These are phyloP conservation scores for Tenualosa ilisha DNA, from an alignment of 2,797 vertebrate genomes.

Conservation along the genomic window DNA sequence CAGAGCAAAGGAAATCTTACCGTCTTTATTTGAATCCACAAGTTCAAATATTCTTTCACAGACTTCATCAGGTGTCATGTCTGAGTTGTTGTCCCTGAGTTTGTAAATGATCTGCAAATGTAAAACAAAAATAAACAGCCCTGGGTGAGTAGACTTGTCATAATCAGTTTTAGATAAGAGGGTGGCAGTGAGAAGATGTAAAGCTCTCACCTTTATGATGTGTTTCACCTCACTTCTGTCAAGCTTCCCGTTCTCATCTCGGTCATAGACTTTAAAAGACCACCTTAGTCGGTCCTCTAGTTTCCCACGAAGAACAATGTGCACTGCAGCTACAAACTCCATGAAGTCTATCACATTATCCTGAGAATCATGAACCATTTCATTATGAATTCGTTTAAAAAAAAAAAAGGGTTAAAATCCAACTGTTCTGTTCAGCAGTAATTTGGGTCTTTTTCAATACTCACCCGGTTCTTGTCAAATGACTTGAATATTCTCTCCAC, in stretches of 20 bases:
- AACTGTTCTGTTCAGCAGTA: neutral
- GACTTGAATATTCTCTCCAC: conserved; percentile 56
- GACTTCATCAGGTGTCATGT: conserved; percentile 65
- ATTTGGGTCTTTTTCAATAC: neutral
- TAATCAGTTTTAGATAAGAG: neutral
- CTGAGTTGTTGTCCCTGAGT: conserved; percentile 59
- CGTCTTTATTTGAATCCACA: conserved; percentile 72
- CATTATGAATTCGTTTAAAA: neutral
- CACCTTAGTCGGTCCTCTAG: conserved; percentile 61
- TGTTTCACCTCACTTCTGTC: conserved; percentile 57
- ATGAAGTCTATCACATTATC: conserved; percentile 62
- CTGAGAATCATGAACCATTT: conserved; percentile 41
- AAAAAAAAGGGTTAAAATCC: neutral
- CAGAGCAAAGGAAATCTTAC: conserved; percentile 48
- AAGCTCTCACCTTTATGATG: conserved; percentile 54
- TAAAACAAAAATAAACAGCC: neutral
- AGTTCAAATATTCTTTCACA: conserved; percentile 73
- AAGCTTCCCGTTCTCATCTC: conserved; percentile 58
- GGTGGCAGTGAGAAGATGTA: neutral
- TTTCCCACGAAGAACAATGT: conserved; percentile 59
- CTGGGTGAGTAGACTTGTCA: neutral
- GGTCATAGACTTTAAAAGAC: conserved; percentile 65
- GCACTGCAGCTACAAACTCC: conserved; percentile 61
- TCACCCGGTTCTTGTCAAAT: conserved; percentile 58
- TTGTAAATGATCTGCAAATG: conserved; percentile 67